Percentiles rank a stretch among this genome's conserved stretches.
Conservation (phyloP, 2,888 invertebrate genomes). For the Latrodectus hesperus region DNA sequence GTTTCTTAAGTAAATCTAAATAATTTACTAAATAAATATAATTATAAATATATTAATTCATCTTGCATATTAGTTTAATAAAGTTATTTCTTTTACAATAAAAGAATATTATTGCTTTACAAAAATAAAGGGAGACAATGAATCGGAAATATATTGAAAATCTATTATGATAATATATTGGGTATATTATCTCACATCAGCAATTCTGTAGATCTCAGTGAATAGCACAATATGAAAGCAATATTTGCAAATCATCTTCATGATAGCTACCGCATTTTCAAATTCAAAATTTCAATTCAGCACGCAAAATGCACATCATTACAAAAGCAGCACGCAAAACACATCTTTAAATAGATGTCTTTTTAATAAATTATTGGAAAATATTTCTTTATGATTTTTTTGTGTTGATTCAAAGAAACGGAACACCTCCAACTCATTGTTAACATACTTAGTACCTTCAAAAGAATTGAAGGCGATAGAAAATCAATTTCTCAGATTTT, state of each 20-base stretch:
- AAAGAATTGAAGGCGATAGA: constrained; percentile 38
- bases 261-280: not conserved
- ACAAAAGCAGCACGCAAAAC: constrained; percentile 3
- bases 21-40: no score
- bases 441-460: constrained; percentile 42
- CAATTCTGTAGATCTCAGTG: not conserved
- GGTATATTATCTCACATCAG: no score
- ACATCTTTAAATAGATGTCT: not conserved
- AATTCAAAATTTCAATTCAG: not conserved
- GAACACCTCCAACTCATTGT: constrained; percentile 34
- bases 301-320: constrained; percentile 18
- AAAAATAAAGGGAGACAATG: no score
- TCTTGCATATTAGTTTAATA: no score
- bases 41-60: no score
- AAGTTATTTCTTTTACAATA: no score
- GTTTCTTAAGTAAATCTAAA: no score
- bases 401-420: constrained; percentile 18
- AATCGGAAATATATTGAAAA: no score
- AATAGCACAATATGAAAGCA: not conserved
- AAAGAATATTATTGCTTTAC: no score
- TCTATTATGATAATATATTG: no score
- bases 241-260: not conserved
- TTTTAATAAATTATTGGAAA: not conserved
- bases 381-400: not conserved
- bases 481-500: constrained; percentile 62